Conservation (phyloP, 2,113 vertebrate species). For the Zosterops pallidus region DNA sequence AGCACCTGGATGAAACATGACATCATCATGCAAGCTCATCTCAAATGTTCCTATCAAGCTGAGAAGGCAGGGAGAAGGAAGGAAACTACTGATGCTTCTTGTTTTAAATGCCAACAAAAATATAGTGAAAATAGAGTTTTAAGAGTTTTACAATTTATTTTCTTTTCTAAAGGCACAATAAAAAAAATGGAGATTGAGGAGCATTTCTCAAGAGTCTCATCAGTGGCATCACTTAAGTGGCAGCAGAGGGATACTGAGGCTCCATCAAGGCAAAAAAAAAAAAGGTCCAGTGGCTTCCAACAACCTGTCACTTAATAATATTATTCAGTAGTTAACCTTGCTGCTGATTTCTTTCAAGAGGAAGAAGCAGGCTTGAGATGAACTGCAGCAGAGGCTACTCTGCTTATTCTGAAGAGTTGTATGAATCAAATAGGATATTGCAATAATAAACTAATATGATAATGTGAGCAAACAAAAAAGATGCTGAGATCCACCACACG, state of each 20-base stretch:
- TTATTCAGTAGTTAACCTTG: not conserved
- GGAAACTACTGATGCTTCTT: not conserved
- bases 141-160: not conserved
- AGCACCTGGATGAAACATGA: not conserved
- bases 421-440: not conserved
- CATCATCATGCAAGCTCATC: not conserved
- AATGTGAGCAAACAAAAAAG: not conserved
- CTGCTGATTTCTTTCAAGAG: not conserved
- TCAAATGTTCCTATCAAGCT: not conserved
- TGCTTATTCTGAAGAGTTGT: not conserved
- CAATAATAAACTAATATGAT: not conserved
- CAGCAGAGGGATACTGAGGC: not conserved
- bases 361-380: not conserved
- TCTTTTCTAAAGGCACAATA: not conserved
- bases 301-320: not conserved
- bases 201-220: not conserved
- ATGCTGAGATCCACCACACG: not conserved
- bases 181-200: not conserved
- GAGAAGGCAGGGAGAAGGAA: not conserved
- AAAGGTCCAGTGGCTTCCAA: not conserved
- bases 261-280: not conserved
- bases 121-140: not conserved
- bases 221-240: not conserved
- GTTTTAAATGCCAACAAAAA: not conserved
- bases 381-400: not conserved